Conservation (phyloP, 2,113 vertebrate genomes). For the Genyomyrus donnyi region DNA sequence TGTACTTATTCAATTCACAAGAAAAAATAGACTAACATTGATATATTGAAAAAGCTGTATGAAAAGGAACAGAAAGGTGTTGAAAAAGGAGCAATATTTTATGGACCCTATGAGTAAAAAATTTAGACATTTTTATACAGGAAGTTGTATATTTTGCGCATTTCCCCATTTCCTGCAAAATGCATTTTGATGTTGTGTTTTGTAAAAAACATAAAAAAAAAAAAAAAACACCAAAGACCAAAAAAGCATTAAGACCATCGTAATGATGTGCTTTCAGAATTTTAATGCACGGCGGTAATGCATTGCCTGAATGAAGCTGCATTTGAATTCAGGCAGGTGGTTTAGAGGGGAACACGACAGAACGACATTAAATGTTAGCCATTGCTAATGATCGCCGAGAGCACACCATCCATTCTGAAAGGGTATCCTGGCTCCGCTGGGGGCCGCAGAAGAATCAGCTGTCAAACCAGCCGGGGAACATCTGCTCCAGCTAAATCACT, state of each 20-base stretch:
- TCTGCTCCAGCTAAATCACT: slow-evolving; percentile 18
- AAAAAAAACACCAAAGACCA: not conserved
- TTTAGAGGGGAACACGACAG: not conserved
- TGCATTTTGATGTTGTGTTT: slow-evolving; percentile 3
- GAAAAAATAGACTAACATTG: not conserved
- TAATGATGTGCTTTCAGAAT: not conserved
- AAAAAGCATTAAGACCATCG: not conserved
- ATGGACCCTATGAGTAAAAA: not conserved
- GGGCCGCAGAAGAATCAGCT: not conserved
- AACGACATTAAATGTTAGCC: slow-evolving; percentile 1
- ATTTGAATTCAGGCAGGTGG: not conserved
- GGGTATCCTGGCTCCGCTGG: not conserved
- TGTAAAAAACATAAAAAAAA: not conserved
- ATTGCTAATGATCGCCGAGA: slow-evolving; percentile 1
- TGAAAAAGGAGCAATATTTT: not conserved
- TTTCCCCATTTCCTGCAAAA: not conserved
- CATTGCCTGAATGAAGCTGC: not conserved
- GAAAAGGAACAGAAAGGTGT: not conserved
- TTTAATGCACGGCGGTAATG: not conserved
- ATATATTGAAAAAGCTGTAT: not conserved
- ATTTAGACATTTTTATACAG: not conserved
- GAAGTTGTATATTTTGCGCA: not conserved
- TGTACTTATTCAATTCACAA: not conserved
- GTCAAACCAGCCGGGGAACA: slow-evolving; percentile 4
- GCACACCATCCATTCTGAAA: not conserved